Evolutionary conservation across 2,113 vertebrate species (phyloP), one percentile per base, ranked within the genome.

Genomic region (Narcine bancroftii): DNA sequence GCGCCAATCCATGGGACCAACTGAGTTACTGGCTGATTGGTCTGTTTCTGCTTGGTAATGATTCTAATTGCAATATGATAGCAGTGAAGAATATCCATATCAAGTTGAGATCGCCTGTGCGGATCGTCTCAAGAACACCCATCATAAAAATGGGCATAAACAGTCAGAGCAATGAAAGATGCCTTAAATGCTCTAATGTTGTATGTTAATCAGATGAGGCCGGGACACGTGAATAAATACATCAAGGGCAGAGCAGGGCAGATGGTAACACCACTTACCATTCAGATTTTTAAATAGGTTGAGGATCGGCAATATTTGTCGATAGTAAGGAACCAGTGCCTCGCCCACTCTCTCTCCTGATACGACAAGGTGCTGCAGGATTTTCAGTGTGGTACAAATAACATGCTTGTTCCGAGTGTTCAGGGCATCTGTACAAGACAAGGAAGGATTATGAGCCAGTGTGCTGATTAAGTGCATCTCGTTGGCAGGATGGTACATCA

Each of bases 281-380:
- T 98, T 97, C 96, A 96, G 95, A 93, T 98, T 96, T 96, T 99
- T 99, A 94, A 99, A 99, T 95, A 99, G 97, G 96, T 97, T 99
- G 94, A 99, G 94, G 93, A 99, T 95, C 36, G 97, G 97, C 26
- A 99, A 97, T 94, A 99, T 98, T 94, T 99, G 97, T 0, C 97
- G 96, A 95, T 97, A 99, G 95, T 99, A 99, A 7, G 98, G 98
- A 93, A 99, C 98, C 95, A 99, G 93, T 0, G 97, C 97, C 93
- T 97, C 95, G 0, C 99, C 98, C 93, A 98, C 97, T 96, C 95
- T 96, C 60, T 98, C 98, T 3, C 96, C 97, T 1, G 98, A 99
- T 63, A 96, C 94, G 72, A 98, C 97, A 95, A 99, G 96, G 93
- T 99, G 98, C 96, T 99, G 98, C 83, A 99, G 95, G 93, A 97